Evolutionary conservation across 1,140 invertebrate species (phyloP).

Genomic region (Cydia amplana): DNA sequence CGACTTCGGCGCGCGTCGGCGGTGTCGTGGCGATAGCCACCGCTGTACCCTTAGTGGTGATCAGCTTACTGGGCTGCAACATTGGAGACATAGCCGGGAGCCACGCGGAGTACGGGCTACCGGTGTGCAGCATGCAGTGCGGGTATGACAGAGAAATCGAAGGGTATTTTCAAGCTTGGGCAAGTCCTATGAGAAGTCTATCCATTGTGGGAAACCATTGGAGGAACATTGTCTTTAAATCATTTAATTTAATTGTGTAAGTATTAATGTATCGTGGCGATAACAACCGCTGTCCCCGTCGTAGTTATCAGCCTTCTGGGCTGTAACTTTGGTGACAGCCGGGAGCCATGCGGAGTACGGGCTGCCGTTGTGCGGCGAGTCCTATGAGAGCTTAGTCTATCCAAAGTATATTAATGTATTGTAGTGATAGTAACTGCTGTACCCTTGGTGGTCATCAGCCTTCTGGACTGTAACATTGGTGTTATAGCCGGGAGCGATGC

Average conservation of each 20-base stretch:
- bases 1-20: constrained; percentile 58
- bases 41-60: constrained; percentile 49
- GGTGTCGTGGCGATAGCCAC: constrained; percentile 52
- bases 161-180: background rate
- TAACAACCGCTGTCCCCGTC: too few relatives aligned
- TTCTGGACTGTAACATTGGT: constrained; percentile 44
- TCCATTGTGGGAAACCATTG: too few relatives aligned
- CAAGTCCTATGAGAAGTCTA: too few relatives aligned
- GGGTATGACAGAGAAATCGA: constrained; percentile 42
- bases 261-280: too few relatives aligned
- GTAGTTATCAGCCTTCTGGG: too few relatives aligned
- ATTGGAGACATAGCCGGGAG: constrained; percentile 43
- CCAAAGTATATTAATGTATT: background rate
- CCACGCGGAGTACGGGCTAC: constrained; percentile 43
- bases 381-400: too few relatives aligned
- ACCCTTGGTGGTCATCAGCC: constrained; percentile 51
- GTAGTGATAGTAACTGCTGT: constrained; percentile 47
- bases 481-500: constrained; percentile 43
- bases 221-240: too few relatives aligned
- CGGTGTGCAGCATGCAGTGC: constrained; percentile 50
- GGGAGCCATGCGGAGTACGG: too few relatives aligned
- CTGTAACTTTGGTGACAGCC: too few relatives aligned
- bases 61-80: constrained; percentile 50
- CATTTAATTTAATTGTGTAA: too few relatives aligned
- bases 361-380: too few relatives aligned